Conservation (phyloP, 2,113 vertebrate genomes). For the Balaenoptera acutorostrata region DNA sequence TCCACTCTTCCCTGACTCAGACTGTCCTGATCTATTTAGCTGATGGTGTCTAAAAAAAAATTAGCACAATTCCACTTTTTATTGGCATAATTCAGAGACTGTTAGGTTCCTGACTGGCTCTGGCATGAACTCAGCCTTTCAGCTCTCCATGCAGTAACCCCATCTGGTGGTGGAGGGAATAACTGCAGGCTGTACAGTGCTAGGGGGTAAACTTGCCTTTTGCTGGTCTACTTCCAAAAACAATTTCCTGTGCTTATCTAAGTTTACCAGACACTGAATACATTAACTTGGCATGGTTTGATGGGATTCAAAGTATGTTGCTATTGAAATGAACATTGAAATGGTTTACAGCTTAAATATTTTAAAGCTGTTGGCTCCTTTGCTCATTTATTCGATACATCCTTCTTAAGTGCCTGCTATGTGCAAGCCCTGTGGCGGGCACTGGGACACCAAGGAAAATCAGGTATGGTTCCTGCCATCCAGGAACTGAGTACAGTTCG, state of each 20-base stretch:
- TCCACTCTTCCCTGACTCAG: slow-evolving; percentile 35
- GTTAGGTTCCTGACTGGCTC: not conserved
- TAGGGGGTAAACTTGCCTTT: not conserved
- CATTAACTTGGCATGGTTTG: not conserved
- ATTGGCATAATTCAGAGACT: slow-evolving; percentile 31
- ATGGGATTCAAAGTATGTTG: not conserved
- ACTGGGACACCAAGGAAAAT: not conserved
- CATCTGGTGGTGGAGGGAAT: slow-evolving; percentile 47
- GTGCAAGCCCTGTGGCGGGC: not conserved
- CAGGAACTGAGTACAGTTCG: not conserved
- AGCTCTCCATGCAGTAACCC: not conserved
- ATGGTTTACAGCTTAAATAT: not conserved
- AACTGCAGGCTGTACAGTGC: not conserved
- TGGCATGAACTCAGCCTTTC: not conserved
- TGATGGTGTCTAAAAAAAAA: slow-evolving; percentile 51
- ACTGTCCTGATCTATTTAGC: slow-evolving; percentile 62
- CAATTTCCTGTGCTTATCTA: not conserved
- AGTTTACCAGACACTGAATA: not conserved
- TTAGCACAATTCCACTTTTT: slow-evolving; percentile 54
- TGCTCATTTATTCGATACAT: not conserved
- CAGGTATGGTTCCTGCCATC: not conserved
- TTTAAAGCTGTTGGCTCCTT: slow-evolving; percentile 3
- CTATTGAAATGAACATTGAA: not conserved
- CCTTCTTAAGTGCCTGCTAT: not conserved
- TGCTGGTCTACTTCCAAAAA: not conserved